Base-by-base conservation (phyloP, 2,797 vertebrate species). In the Myotis planiceps region DNA sequence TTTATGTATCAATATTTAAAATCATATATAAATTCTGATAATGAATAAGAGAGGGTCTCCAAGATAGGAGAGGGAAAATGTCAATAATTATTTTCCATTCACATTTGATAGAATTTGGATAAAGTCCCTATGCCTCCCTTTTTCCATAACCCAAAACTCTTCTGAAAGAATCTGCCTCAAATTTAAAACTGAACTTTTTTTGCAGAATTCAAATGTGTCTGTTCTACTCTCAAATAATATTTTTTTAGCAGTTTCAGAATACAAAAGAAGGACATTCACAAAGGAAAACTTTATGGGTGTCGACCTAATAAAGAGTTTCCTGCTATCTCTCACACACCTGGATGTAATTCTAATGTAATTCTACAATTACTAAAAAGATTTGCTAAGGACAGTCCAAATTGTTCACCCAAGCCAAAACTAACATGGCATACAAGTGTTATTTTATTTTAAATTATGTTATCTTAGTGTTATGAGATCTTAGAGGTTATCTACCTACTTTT, bases 151-250 rank as follows among this genome's bases (percentile, higher is more conserved):
- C 42, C 13, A 83, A 27, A 91, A 84, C 12, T 69, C 60, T 81
- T 37, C 37, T 78, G 37, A 81, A 95, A 93, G 16, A 83, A 58
- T 63, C 82, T 94, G 74, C 75, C 27, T 92, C 60, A 76, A 95
- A 92, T 79, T 91, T 93, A 90, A 49, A 84, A 86, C 25, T 37
- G 37, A 95, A 88, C 34, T 90, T 95, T 89, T 89, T 72, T 25
- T 84, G 63, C 10, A 93, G 51, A 92, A 93, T 29, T 84, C 42
- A 90, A 92, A 91, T 76, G 25, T 88, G 21, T 69, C 68, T 55
- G 69, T 42, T 89, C 25, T 15, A 91, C 6, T 92, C 23, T 37
- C 53, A 91, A 79, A 94, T 15, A 72, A 9, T 51, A 47, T n/a
- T 66, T 68, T 89, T 87, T 9, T 47, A 74, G 29, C 19, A 94